These are phyloP conservation scores for Nilaparvata lugens DNA, from an alignment of 1,140 invertebrate genomes.

Conservation along the genomic window DNA sequence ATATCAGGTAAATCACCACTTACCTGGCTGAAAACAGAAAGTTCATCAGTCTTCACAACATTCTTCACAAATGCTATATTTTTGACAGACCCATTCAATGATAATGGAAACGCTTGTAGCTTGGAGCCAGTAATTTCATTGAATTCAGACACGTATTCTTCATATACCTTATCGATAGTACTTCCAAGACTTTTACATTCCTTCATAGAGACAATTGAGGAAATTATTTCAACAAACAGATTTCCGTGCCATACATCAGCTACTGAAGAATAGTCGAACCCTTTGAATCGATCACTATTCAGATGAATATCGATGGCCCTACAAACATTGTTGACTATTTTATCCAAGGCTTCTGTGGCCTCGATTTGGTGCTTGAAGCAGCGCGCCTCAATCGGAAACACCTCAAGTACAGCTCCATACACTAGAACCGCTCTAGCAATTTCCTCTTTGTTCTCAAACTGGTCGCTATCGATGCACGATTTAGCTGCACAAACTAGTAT, in stretches of 20 bases:
- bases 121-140: not conserved
- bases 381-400: not conserved
- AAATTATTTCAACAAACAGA: slow-evolving; percentile 4
- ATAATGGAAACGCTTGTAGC: not conserved
- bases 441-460: not conserved
- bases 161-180: not conserved
- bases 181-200: not conserved
- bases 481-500: not conserved
- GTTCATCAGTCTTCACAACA: not conserved
- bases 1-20: no score
- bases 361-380: not conserved
- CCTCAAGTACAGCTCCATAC: not conserved
- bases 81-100: not conserved
- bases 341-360: not conserved
- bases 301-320: not conserved
- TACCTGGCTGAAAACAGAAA: no score
- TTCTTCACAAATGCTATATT: not conserved
- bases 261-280: not conserved
- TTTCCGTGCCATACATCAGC: slow-evolving; percentile 16
- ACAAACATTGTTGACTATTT: not conserved
- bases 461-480: not conserved
- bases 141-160: not conserved
- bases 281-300: not conserved
- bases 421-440: not conserved
- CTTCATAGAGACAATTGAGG: not conserved